Conservation (phyloP, 1,140 invertebrate genomes). For the Pseudachorutes palmiensis region DNA sequence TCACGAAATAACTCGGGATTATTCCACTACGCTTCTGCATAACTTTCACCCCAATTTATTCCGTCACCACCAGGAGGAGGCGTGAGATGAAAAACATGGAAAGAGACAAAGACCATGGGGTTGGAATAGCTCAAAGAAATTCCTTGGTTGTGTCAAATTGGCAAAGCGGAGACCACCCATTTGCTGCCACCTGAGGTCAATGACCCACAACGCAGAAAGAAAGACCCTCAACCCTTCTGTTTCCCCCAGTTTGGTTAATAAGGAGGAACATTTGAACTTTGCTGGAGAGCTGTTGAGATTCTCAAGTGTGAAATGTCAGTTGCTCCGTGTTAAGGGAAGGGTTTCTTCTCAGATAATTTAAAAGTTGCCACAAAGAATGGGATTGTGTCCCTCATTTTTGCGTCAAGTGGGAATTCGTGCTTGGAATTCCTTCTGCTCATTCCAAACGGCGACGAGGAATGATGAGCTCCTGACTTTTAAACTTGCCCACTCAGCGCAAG, state of each 20-base stretch:
- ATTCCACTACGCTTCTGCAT: no score
- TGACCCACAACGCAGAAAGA: not conserved
- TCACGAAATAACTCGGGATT: no score
- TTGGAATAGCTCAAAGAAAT: not conserved
- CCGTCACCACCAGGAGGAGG: no score
- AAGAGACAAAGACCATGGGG: no score
- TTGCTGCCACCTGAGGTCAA: not conserved
- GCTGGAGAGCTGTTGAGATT: no score
- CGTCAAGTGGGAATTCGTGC: constrained; percentile 31
- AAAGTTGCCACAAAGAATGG: constrained; percentile 23
- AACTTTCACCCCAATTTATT: no score
- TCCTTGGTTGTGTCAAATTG: not conserved
- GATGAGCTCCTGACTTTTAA: no score
- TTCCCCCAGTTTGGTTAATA: no score
- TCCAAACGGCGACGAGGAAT: not conserved
- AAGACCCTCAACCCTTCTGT: not conserved
- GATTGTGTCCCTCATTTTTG: constrained; percentile 28
- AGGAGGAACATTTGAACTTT: no score
- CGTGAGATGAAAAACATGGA: no score
- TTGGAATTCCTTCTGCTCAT: constrained; percentile 25
- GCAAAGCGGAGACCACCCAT: not conserved
- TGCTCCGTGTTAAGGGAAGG: no score
- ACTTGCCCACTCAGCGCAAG: not conserved
- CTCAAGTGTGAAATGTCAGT: no score
- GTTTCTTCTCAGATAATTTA: constrained; percentile 21